Evolutionary conservation across 2,888 invertebrate genomes (phyloP).

Genomic region (Pemphredon lugubris): DNA sequence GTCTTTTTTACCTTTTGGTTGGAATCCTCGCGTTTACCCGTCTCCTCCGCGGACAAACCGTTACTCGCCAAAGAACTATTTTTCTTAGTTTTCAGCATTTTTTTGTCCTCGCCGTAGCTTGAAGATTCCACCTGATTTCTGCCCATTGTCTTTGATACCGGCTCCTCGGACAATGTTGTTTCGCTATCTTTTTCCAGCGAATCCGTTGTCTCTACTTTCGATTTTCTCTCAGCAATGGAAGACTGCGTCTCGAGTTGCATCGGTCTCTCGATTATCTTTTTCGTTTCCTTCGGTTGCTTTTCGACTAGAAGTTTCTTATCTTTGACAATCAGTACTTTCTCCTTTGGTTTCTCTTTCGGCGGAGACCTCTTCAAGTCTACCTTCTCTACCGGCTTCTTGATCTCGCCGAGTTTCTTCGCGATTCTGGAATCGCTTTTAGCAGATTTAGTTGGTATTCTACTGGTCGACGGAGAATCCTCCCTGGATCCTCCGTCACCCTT

Average conservation of each 20-base stretch:
- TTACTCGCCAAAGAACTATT: slow-evolving; percentile 52
- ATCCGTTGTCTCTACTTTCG: slow-evolving; percentile 28
- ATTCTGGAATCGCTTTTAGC: slow-evolving; percentile 62
- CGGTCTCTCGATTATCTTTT: slow-evolving; percentile 51
- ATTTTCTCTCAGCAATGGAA: slow-evolving; percentile 50
- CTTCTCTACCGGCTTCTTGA: slow-evolving; percentile 64
- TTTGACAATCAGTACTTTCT: slow-evolving; percentile 29
- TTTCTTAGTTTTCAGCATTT: slow-evolving; percentile 63
- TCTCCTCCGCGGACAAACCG: slow-evolving; percentile 47
- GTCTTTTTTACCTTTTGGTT: slow-evolving; percentile 67
- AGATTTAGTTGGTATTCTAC: slow-evolving; percentile 76
- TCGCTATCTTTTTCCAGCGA: background rate
- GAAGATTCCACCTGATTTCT: slow-evolving; percentile 43
- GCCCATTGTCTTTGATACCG: slow-evolving; percentile 18
- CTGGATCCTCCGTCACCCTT: slow-evolving; percentile 58
- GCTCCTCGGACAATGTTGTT: background rate
- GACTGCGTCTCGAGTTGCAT: background rate
- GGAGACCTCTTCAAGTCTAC: slow-evolving; percentile 59
- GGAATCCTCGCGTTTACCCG: slow-evolving; percentile 60
- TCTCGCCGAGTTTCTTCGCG: slow-evolving; percentile 50
- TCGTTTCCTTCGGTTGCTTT: slow-evolving; percentile 61
- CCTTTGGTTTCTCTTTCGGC: slow-evolving; percentile 59
- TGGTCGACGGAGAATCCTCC: slow-evolving; percentile 62
- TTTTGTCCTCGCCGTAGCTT: slow-evolving; percentile 62
- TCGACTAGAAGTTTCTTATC: slow-evolving; percentile 48